Conservation (phyloP, 2,888 invertebrate genomes). For the Melieria omissa region DNA sequence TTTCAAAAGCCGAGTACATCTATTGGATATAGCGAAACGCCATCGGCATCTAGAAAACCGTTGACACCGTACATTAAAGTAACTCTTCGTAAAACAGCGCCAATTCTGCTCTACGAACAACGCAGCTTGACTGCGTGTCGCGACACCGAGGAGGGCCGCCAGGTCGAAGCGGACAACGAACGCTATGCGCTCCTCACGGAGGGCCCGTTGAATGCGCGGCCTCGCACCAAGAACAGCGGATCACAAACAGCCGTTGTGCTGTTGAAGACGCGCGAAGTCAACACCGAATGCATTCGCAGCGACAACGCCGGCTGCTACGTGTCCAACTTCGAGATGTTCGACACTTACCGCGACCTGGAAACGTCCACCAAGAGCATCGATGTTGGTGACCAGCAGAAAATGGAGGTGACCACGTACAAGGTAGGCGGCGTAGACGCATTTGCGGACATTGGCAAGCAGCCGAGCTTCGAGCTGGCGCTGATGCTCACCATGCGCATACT, state of each 20-base stretch:
- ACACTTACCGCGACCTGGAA: constrained; percentile 72
- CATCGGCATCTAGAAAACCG: too few species aligned
- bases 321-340: constrained; percentile 82
- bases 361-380: constrained; percentile 56
- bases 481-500: constrained; percentile 78
- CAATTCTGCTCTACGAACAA: constrained; percentile 73
- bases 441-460: constrained; percentile 48
- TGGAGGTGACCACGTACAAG: constrained; percentile 62
- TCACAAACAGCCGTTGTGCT: constrained; percentile 75
- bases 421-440: constrained; percentile 59
- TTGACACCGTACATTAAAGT: constrained; percentile 69
- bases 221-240: constrained; percentile 74
- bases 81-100: constrained; percentile 75
- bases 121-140: constrained; percentile 73
- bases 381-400: constrained; percentile 68
- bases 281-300: constrained; percentile 70
- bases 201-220: constrained; percentile 75
- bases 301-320: constrained; percentile 74
- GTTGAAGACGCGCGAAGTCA: constrained; percentile 74
- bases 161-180: constrained; percentile 73
- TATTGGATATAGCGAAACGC: neutral
- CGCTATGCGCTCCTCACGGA: constrained; percentile 75
- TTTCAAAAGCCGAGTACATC: neutral
- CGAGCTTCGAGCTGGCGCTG: constrained; percentile 72
- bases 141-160: constrained; percentile 71